Evolutionary conservation across 1,140 invertebrate genomes (phyloP).

Genomic region (Thereuonema tuberculata): DNA sequence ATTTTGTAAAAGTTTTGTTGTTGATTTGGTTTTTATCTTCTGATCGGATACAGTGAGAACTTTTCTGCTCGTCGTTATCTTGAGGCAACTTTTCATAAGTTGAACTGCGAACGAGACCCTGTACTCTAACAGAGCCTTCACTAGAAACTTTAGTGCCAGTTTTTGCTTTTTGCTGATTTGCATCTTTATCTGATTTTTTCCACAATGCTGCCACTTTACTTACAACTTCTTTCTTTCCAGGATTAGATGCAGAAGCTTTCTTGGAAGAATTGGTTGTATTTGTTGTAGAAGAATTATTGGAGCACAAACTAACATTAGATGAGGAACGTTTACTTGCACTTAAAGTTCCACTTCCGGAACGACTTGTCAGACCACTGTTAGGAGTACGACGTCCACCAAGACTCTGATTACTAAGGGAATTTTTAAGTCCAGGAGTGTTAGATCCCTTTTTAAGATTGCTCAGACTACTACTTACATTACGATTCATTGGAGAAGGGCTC

Average conservation of each 20-base stretch:
- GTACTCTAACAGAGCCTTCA: too few species aligned
- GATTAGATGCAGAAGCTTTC: constrained; percentile 31
- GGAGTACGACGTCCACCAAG: constrained; percentile 17
- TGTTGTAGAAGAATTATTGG: constrained; percentile 18
- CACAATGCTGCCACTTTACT: constrained; percentile 79
- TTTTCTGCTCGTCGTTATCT: constrained; percentile 7
- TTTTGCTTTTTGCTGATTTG: constrained; percentile 50
- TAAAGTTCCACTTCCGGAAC: constrained; percentile 19
- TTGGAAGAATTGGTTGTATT: constrained; percentile 20
- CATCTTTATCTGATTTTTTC: too few species aligned
- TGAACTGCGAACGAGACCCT: constrained; percentile 40
- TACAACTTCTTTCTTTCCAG: constrained; percentile 49
- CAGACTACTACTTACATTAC: not conserved
- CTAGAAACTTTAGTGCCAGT: constrained; percentile 42
- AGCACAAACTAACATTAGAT: constrained; percentile 47
- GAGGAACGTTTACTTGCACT: constrained; percentile 34
- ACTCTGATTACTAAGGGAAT: constrained; percentile 15
- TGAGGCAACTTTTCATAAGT: constrained; percentile 42
- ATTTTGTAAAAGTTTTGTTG: constrained; percentile 6
- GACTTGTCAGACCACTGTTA: constrained; percentile 17
- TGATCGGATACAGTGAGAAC: constrained; percentile 17
- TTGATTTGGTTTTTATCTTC: constrained; percentile 12
- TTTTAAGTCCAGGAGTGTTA: constrained; percentile 13
- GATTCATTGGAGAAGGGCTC: not conserved
- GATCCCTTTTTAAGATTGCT: constrained; percentile 13